Base-by-base conservation (phyloP, 2,797 vertebrate genomes). In the Sebastes melanostomus region DNA sequence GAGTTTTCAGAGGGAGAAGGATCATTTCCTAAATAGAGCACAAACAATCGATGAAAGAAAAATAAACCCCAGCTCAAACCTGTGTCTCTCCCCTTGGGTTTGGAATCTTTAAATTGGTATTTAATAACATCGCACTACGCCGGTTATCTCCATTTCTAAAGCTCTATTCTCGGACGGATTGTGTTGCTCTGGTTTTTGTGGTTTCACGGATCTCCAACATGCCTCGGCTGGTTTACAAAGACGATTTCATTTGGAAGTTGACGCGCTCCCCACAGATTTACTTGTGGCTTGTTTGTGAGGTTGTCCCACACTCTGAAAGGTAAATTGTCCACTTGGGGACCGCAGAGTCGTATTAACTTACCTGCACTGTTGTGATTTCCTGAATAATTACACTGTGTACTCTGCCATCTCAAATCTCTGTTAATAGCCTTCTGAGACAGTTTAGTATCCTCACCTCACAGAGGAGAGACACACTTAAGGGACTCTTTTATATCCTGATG, bases 11-110 rank as follows among this genome's bases (percentile, higher is more conserved):
- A 82, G 86, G 84, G 72, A 90, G 75, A 84, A 29, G 79, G 83
- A 86, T 90, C 32, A 59, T 85, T 91, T 90, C 82, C 73, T 86
- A 89, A 90, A 87, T 78, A 74, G 82, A 91, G 81, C 63, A 50
- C 75, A 88, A 91, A 94, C 84, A 91, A 90, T 86, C 84, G 85
- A 84, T 67, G 68, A 82, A 81, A 84, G 61, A 84, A 90, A 50
- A 88, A 89, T 71, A 90, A 91, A 88, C 58, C 56, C 55, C 80
- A 46, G 18, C 76, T 80, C 62, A 74, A 88, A 88, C 67, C 58
- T 66, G 61, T 16, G 52, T 82, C 66, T 72, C 80, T 78, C 77
- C 82, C 78, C 72, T 38, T 60, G 72, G 75, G 69, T 78, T 73
- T 86, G 60, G 58, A 86, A 75, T 82, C 68, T 86, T 85, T 46